A percentile compares a stretch with the other conserved stretches of the same genome.
These are phyloP conservation scores for Lagopus muta DNA, from an alignment of 2,113 vertebrate genomes.

Conservation along the genomic window DNA sequence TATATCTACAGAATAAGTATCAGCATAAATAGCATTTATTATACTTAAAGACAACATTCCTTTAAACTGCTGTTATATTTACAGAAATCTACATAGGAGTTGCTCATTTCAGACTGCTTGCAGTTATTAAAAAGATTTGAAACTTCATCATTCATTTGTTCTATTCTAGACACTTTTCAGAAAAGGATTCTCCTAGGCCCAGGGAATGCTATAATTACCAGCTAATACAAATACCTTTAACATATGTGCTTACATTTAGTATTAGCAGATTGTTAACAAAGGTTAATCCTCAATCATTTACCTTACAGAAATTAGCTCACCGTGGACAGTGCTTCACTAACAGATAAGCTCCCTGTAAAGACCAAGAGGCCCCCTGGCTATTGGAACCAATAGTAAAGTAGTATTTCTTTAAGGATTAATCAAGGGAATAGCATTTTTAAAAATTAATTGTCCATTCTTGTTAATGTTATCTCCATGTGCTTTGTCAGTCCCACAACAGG, in stretches of 20 bases:
- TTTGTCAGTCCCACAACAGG: neutral
- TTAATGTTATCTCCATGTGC: neutral
- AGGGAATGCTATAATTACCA: neutral
- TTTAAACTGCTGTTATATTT: neutral
- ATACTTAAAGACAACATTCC: neutral
- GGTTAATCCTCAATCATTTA: neutral
- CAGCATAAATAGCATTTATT: neutral
- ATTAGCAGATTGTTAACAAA: neutral
- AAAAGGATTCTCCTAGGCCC: neutral
- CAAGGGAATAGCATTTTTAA: neutral
- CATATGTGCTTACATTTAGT: neutral
- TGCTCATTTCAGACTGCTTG: neutral
- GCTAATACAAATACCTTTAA: neutral
- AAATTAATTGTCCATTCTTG: neutral
- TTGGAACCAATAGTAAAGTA: neutral
- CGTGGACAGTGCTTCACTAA: neutral
- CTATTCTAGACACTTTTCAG: neutral
- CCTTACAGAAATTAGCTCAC: neutral
- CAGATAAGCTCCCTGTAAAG: neutral
- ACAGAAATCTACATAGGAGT: rapidly evolving
- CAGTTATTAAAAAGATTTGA: rapidly evolving
- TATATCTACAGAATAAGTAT: neutral
- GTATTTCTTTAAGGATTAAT: neutral
- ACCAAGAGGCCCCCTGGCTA: rapidly evolving
- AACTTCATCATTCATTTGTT: neutral